Evolutionary conservation across 2,113 vertebrate species (phyloP).

Genomic region (Oreochromis niloticus): DNA sequence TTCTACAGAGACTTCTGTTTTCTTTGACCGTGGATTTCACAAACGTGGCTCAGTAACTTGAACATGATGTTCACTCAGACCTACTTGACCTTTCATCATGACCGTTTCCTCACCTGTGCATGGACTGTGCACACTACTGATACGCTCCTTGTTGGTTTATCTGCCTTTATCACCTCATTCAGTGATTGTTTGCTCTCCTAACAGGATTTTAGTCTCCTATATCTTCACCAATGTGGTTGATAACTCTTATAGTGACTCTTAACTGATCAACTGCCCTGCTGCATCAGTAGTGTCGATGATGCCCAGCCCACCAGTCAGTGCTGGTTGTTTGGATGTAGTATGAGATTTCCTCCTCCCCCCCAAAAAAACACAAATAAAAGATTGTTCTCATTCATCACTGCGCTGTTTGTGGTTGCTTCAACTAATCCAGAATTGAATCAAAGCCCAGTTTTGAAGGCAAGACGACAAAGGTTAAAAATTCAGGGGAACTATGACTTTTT

Average conservation of each 20-base stretch:
- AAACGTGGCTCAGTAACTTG: conserved; percentile 15
- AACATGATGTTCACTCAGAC: conserved; percentile 25
- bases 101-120: conserved; percentile 15
- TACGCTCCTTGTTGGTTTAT: conserved; percentile 49
- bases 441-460: neutral
- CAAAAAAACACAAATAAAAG: conserved; percentile 69
- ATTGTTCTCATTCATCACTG: conserved; percentile 66
- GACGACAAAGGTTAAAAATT: neutral
- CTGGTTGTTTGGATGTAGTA: conserved; percentile 72
- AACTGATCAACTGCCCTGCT: conserved; percentile 64
- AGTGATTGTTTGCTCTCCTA: conserved; percentile 63
- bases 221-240: conserved; percentile 64
- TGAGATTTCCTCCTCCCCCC: conserved; percentile 42
- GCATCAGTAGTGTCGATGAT: conserved; percentile 65
- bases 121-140: conserved; percentile 53
- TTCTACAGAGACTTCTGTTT: conserved; percentile 13
- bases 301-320: conserved; percentile 55
- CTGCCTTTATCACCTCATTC: conserved; percentile 41
- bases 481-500: neutral
- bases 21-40: conserved; percentile 27
- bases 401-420: neutral
- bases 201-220: conserved; percentile 57
- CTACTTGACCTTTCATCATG: conserved; percentile 16
- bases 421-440: neutral
- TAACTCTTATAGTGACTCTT: conserved; percentile 63